Evolutionary conservation across 1,140 invertebrate genomes (phyloP).

Genomic region (Himalopsyche phryganea): DNA sequence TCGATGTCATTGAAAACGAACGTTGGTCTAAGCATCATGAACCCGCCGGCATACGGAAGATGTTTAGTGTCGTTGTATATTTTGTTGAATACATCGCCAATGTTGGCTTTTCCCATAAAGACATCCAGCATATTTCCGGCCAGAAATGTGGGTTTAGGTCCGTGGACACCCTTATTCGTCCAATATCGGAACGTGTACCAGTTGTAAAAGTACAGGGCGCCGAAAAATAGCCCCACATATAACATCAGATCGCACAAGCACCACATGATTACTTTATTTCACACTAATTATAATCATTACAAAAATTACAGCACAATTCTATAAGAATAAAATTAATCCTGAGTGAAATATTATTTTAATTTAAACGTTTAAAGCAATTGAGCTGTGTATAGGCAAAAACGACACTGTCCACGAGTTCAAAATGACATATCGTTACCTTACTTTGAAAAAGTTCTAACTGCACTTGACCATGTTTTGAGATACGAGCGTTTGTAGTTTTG

Average conservation of each 20-base stretch:
- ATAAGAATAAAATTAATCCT: too few species aligned
- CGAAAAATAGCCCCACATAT: neutral
- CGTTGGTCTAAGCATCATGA: conserved; percentile 45
- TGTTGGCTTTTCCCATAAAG: conserved; percentile 23
- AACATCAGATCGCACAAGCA: conserved; percentile 4
- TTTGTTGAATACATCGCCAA: conserved; percentile 34
- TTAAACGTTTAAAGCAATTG: too few species aligned
- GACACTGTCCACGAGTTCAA: too few species aligned
- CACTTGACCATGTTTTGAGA: too few species aligned
- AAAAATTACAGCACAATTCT: too few species aligned
- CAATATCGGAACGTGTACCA: conserved; percentile 1
- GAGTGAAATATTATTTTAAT: too few species aligned
- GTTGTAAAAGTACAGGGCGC: neutral
- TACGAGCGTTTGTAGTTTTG: too few species aligned
- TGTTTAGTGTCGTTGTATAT: conserved; percentile 31
- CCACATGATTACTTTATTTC: neutral
- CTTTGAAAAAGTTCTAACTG: too few species aligned
- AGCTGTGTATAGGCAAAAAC: too few species aligned
- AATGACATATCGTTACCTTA: too few species aligned
- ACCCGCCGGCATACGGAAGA: conserved; percentile 38
- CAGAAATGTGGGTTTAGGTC: conserved; percentile 12
- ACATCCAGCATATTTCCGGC: conserved; percentile 32
- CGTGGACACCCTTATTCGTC: conserved; percentile 17
- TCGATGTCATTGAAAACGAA: conserved; percentile 55
- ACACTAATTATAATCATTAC: neutral